Evolutionary conservation across 2,888 invertebrate genomes (phyloP).

Genomic region (Cerceris ruficornis): DNA sequence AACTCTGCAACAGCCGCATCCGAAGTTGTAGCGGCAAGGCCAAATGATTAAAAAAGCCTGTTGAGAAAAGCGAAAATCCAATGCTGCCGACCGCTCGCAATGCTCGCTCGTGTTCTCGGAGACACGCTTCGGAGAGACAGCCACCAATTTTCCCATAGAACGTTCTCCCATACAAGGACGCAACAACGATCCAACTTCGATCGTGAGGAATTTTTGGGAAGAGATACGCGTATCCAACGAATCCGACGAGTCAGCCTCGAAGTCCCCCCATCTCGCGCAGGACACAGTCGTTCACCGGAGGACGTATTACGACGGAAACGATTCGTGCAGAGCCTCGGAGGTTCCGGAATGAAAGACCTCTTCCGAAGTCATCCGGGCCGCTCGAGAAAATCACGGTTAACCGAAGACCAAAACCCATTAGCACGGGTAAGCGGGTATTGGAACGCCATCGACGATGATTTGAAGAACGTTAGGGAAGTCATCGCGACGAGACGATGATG

Average conservation of each 20-base stretch:
- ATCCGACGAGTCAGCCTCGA: neutral
- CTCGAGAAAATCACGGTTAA: constrained; percentile 4
- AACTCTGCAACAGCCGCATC: constrained; percentile 65
- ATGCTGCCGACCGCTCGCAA: neutral
- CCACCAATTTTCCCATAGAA: neutral
- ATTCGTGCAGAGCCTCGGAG: constrained; percentile 4
- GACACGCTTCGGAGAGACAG: neutral
- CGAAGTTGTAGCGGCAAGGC: neutral
- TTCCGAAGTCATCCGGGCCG: constrained; percentile 23
- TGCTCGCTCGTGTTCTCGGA: constrained; percentile 4
- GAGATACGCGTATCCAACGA: neutral
- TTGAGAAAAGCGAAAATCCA: constrained; percentile 38
- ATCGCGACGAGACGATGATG: constrained; percentile 15
- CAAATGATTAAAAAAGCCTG: neutral
- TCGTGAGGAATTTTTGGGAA: neutral
- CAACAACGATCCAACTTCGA: constrained; percentile 8
- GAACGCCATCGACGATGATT: constrained; percentile 23
- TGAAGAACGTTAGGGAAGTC: neutral
- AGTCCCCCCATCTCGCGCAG: neutral
- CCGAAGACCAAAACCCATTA: constrained; percentile 15
- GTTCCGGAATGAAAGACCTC: constrained; percentile 20
- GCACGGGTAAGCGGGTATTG: constrained; percentile 18
- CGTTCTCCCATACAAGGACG: constrained; percentile 1
- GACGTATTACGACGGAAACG: constrained; percentile 28
- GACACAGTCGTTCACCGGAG: neutral